Base-by-base conservation (phyloP, 2,113 vertebrate genomes). In the Vidua chalybeata region DNA sequence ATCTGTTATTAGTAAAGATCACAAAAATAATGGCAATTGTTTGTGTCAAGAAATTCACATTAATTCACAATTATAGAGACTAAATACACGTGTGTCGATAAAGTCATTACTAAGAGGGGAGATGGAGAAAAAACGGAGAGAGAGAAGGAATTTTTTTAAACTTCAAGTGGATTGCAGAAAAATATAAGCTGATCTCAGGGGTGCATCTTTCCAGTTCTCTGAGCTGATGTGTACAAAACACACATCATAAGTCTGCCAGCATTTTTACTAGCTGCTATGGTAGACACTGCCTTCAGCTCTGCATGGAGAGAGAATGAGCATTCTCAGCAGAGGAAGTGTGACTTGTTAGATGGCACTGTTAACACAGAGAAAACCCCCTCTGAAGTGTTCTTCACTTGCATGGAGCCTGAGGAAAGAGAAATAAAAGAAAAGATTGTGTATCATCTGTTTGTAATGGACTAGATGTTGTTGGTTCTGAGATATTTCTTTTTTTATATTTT, bases 171-270 rank as follows among this genome's bases (percentile, higher is more conserved):
- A 48, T 52, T 84, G 30, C 59, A 92, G n/a, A 90, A 77, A 90
- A 81, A 74, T 23, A 37, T 35, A 64, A 48, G 18, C 24, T 87
- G 51, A 84, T 95, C 61, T 94, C 86, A 88, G n/a, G 28, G 30
- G 72, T 83, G 23, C 43, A 21, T 89, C 84, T 73, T 85, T 95
- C 56, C 39, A 79, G 35, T 67, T 89, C 75, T 91, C 39, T 68
- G 80, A 93, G 80, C 28, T 86, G 75, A 64, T 86, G 26, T 75
- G 28, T 92, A 92, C 82, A 96, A 95, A 95, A 78, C 2, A 8
- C 28, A 77, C 43, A 74, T 90, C 89, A 72, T 90, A 78, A 94
- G 68, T 90, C 86, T 90, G 61, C 19, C 56, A 78, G 64, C 19
- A 90, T 82, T 92, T 92, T 90, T 78, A 82, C 72, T 68, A 72